Evolutionary conservation across 2,113 vertebrate species (phyloP).

Genomic region (Sardina pilchardus): DNA sequence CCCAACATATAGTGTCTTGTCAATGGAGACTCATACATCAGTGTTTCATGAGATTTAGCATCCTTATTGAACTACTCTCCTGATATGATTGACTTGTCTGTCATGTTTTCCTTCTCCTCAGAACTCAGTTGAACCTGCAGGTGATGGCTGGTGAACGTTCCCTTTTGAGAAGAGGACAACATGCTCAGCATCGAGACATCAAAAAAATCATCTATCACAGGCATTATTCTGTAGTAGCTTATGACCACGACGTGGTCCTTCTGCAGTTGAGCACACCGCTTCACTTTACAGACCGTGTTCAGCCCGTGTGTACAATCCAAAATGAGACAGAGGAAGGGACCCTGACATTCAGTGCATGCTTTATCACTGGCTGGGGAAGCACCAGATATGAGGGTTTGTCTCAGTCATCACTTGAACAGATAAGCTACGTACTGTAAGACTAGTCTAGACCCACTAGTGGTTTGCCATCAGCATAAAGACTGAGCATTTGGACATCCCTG

Average conservation of each 20-base stretch:
- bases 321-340: slow-evolving; percentile 41
- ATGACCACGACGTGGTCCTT: slow-evolving; percentile 57
- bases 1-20: neutral
- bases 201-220: slow-evolving; percentile 39
- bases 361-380: slow-evolving; percentile 64
- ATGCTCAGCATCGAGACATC: slow-evolving; percentile 50
- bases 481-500: neutral
- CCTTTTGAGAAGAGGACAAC: slow-evolving; percentile 28
- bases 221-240: neutral
- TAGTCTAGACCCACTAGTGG: too few species aligned
- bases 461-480: neutral
- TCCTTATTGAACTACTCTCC: neutral
- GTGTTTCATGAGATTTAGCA: neutral
- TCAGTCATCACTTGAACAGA: neutral
- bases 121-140: slow-evolving; percentile 20
- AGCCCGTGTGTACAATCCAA: slow-evolving; percentile 50
- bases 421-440: neutral
- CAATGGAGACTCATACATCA: neutral
- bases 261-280: slow-evolving; percentile 52
- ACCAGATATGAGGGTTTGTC: slow-evolving; percentile 48
- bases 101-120: slow-evolving; percentile 30
- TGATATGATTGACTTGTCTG: neutral
- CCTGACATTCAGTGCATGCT: slow-evolving; percentile 58
- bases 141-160: slow-evolving; percentile 49
- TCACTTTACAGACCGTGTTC: slow-evolving; percentile 49